These are phyloP conservation scores for Limanda limanda DNA, from an alignment of 2,113 vertebrate genomes.

Conservation along the genomic window DNA sequence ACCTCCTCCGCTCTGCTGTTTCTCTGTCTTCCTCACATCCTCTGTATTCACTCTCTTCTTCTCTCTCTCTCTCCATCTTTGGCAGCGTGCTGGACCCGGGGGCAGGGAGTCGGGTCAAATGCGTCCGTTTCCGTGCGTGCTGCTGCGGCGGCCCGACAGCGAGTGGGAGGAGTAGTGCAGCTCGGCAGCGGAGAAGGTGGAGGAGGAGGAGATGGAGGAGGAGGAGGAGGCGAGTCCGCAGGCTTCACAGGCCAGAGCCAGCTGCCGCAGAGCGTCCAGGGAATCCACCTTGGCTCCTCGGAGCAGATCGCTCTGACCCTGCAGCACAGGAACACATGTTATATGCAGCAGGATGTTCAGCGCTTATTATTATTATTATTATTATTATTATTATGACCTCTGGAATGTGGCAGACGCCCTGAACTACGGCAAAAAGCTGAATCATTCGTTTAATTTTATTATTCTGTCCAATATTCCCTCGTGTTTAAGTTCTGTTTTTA, in stretches of 20 bases:
- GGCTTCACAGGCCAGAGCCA: constrained; percentile 92
- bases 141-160: constrained; percentile 65
- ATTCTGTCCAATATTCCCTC: too few relatives aligned
- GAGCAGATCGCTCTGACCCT: constrained; percentile 96
- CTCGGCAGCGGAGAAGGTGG: constrained; percentile 71
- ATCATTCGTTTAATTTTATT: too few relatives aligned
- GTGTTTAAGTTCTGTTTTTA: too few relatives aligned
- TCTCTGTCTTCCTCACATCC: not conserved
- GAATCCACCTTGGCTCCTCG: constrained; percentile 93
- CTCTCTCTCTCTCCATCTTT: constrained; percentile 24
- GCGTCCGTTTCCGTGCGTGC: constrained; percentile 82
- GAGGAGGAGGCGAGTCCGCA: constrained; percentile 86
- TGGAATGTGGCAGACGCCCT: too few relatives aligned
- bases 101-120: constrained; percentile 63
- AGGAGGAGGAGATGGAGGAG: constrained; percentile 44
- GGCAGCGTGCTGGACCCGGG: not conserved
- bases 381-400: not conserved
- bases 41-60: constrained; percentile 6
- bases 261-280: constrained; percentile 93
- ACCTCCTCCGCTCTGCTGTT: not conserved
- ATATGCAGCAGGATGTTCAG: not conserved
- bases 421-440: too few relatives aligned
- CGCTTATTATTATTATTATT: not conserved
- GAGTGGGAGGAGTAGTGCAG: constrained; percentile 76
- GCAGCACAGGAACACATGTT: constrained; percentile 51